Base-by-base conservation (phyloP, 2,888 invertebrate species). In the Chrysina gloriosa region DNA sequence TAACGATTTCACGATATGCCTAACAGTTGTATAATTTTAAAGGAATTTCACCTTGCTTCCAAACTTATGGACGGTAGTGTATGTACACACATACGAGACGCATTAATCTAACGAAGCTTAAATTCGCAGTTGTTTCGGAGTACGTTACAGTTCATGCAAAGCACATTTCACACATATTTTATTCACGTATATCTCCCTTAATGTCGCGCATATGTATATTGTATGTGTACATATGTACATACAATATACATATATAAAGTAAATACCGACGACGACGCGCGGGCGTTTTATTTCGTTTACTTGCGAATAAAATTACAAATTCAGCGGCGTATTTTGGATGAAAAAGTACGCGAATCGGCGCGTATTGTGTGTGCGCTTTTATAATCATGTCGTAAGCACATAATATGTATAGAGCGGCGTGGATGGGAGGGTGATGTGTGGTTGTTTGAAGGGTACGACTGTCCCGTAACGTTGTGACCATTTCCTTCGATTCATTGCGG, bases 151-250 rank as follows among this genome's bases (percentile, higher is more conserved):
- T 39, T 39, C 36, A 58, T 58, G 58, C 25, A 23, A 21, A 39
- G 39, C 36, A 58, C 58, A 39, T 58, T 58, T 58, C 39, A 39
- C 58, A 58, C 31, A 39, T 39, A 58, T 58, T 58, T 58, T 58
- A 39, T 58, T 58, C 39, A 39, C 39, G 21, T 31, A 11, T 50
- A 27, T 50, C 11, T 50, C 9, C 9, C 21, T 6, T 19, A 7
- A 16, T 19, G 45, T 45, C 19, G 19, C 25, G 31, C 9, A n/a
- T 52, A 31, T n/a, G 25, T 23, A 29, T 14, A n/a, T 39, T 7
- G 5, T 1, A 2, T 48, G n/a, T n/a, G 19, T 45, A 45, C 21
- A 42, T 45, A 45, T 19, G 21, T 3, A 45, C 3, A 16, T 2
- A 5, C 21, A 45, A 19, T 5, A 14, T 2, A 7, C 21, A 7